phyloP scores from a whole-genome alignment of 2,797 vertebrate genomes.

The Chaetophractus vellerosus region DNA sequence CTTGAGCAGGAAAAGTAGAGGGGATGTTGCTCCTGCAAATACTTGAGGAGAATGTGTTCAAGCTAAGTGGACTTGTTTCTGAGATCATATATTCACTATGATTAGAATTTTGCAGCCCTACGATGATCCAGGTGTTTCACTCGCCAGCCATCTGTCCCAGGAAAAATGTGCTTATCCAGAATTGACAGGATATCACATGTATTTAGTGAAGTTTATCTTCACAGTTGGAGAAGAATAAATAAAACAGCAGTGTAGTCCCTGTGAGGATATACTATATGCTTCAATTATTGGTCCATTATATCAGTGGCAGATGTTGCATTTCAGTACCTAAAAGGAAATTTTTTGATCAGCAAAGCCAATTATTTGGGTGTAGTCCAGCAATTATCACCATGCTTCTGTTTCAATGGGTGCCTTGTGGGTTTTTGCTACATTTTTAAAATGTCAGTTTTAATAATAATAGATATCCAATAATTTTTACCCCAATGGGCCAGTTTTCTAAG shows the following conservation, averaged over 20 bases:
- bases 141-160: slow-evolving; percentile 79
- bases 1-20: neutral
- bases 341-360: slow-evolving; percentile 87
- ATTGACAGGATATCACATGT: slow-evolving; percentile 85
- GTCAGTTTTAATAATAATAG: neutral
- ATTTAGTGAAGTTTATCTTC: slow-evolving; percentile 88
- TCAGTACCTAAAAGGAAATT: slow-evolving; percentile 80
- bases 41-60: slow-evolving; percentile 66
- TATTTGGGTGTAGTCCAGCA: slow-evolving; percentile 78
- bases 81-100: slow-evolving; percentile 60
- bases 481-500: neutral
- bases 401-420: slow-evolving; percentile 76
- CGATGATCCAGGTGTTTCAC: slow-evolving; percentile 77
- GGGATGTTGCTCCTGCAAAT: neutral
- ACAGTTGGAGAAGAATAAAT: slow-evolving; percentile 89
- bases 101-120: slow-evolving; percentile 77
- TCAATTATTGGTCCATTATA: slow-evolving; percentile 88
- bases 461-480: slow-evolving; percentile 3
- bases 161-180: slow-evolving; percentile 80
- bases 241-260: slow-evolving; percentile 86
- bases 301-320: slow-evolving; percentile 90
- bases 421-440: slow-evolving; percentile 14
- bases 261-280: slow-evolving; percentile 83
- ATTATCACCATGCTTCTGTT: slow-evolving; percentile 83
- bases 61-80: slow-evolving; percentile 75